Base-by-base conservation (phyloP, 2,888 invertebrate species). In the Dexiosoma caninum region DNA sequence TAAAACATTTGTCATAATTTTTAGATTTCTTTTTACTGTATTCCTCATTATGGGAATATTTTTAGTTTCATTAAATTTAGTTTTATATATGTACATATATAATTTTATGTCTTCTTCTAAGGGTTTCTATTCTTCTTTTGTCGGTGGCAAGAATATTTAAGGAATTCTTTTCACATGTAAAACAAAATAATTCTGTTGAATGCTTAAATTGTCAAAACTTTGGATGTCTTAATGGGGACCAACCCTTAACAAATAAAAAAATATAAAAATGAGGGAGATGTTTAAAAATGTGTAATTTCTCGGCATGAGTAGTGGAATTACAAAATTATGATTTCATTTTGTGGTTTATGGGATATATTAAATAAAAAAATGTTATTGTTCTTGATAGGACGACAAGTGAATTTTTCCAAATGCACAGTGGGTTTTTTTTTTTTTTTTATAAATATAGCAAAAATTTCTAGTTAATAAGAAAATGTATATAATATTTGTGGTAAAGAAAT, bases 1-100 rank as follows among this genome's bases (percentile, higher is more conserved):
- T 85, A 85, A 85, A 87, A 87, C 87, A 87, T 88, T 87, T 87
- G 88, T 87, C 87, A 88, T 86, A 86, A 72, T 85, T 84, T 84
- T 85, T 83, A 46, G 81, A 84, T 53, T 21, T 49, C 51, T 40
- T 27, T n/a, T 60, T 51, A 3, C 14, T 16, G 12, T 37, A 12
- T 32, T 51, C 12, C 55, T 3, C 23, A 64, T 23, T 62, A 42
- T 77, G 77, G 77, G 77, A 77, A 77, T 23, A 51, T 76, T 71
- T 10, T 51, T 12, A 30, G 16, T 27, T 62, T 23, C n/a, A n/a
- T n/a, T n/a, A n/a, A n/a, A n/a, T n/a, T n/a, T n/a, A n/a, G n/a
- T n/a, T n/a, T n/a, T n/a, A n/a, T n/a, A n/a, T n/a, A n/a, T n/a
- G n/a, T n/a, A 59, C 55, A 27, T 69, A 27, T 42, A 42, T 42